Base-by-base conservation (phyloP, 2,113 vertebrate species). In the Chitala chitala region DNA sequence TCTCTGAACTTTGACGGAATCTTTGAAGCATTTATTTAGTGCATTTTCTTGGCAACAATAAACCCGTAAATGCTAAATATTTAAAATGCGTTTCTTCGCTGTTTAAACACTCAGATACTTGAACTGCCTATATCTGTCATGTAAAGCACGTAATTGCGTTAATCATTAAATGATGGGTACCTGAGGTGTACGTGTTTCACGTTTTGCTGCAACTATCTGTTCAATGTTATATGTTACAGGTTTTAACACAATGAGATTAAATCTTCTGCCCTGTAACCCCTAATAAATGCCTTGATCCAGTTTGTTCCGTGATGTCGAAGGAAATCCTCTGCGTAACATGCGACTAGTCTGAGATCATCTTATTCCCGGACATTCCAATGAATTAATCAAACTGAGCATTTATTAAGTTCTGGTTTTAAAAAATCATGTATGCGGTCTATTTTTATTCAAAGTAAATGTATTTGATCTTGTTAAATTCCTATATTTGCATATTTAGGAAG, bases 311-410 rank as follows among this genome's bases (percentile, higher is more conserved):
- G 63, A 42, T 55, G 38, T 66, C 44, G 51, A 51, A 9, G 20
- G 53, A 66, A 71, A 40, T 63, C 29, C 38, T 7, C 86, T 86
- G 81, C 79, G 84, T 80, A 86, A 86, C 73, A 75, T 53, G 61
- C 51, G 5, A 61, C 44, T 71, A 71, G 73, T 69, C 66, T 71
- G 76, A 86, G 84, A 76, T 82, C 78, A 80, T 58, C 77, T 71
- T 29, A 65, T 65, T 65, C 36, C 12, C 0, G 33, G 36, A 44
- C 22, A 46, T 12, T 59, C 26, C 56, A 6, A 15, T 12, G 20
- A 63, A 63, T 10, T 66, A 66, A 66, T 26, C 40, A 2, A 66
- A 2, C 6, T 13, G 31, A 29, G 8, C 58, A 61, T 6, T 15
- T 33, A 36, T 61, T 61, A 24, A 36, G 1, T 61, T 61, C 15